Conservation (phyloP, 2,888 invertebrate genomes). For the Acrobasis suavella region DNA sequence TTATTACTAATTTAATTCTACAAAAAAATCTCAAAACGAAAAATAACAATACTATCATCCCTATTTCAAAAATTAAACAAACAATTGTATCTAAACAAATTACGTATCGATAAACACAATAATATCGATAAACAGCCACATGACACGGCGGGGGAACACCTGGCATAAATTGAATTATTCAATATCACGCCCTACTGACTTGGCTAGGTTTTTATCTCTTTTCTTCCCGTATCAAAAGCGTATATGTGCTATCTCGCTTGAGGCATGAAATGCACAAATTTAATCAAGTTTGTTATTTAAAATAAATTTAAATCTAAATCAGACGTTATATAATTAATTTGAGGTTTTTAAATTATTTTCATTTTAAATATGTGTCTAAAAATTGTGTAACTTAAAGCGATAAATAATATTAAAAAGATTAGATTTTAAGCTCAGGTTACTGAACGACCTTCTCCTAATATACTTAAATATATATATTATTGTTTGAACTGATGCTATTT, state of each 20-base stretch:
- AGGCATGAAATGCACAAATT: conserved; percentile 14
- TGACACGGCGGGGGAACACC: conserved; percentile 26
- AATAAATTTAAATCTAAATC: background rate
- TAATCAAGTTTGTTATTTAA: background rate
- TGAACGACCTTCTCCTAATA: too few relatives aligned
- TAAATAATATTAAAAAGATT: too few relatives aligned
- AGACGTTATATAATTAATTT: too few relatives aligned
- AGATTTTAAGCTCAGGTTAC: too few relatives aligned
- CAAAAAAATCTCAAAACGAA: too few relatives aligned
- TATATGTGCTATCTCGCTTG: background rate
- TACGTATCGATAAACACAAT: conserved; percentile 31
- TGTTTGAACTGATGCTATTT: too few relatives aligned
- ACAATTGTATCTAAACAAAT: conserved; percentile 27
- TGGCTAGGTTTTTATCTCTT: conserved; percentile 3
- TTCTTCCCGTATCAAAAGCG: background rate
- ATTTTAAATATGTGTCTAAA: background rate
- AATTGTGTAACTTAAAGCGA: too few relatives aligned
- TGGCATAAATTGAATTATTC: conserved; percentile 28
- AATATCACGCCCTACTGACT: conserved; percentile 26
- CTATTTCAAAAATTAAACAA: conserved; percentile 5
- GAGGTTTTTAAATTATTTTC: too few relatives aligned
- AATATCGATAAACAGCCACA: conserved; percentile 27
- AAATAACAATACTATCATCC: background rate
- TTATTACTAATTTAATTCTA: too few relatives aligned
- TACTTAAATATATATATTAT: too few relatives aligned